These are phyloP conservation scores for Spisula solida DNA, from an alignment of 2,888 invertebrate species.

Conservation along the genomic window DNA sequence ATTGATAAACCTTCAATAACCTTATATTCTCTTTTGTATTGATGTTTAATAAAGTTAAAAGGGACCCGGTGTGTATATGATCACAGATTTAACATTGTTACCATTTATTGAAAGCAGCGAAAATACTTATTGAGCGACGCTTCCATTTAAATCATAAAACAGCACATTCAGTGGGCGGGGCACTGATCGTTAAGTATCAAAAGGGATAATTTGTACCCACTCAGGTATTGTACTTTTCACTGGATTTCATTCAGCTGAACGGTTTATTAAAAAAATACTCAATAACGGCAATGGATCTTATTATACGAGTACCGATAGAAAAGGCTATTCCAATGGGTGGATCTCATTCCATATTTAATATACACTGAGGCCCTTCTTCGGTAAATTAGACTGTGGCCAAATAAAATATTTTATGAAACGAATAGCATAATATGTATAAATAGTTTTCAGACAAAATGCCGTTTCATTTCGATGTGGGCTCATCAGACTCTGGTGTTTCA, in stretches of 20 bases:
- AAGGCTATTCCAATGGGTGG: background rate
- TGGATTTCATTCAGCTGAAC: constrained; percentile 20
- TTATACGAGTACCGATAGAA: constrained; percentile 18
- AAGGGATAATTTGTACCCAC: constrained; percentile 40
- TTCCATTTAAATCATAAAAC: constrained; percentile 29
- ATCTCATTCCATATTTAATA: constrained; percentile 4
- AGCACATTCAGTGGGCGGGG: constrained; percentile 21
- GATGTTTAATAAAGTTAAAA: constrained; percentile 56
- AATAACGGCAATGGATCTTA: constrained; percentile 22
- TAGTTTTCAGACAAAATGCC: too few relatives aligned
- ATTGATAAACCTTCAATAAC: constrained; percentile 44
- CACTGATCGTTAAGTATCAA: background rate
- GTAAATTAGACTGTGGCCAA: too few relatives aligned
- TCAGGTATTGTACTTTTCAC: constrained; percentile 37
- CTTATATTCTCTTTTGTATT: constrained; percentile 40
- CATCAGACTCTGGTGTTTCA: too few relatives aligned
- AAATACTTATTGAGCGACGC: constrained; percentile 36
- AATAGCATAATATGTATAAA: too few relatives aligned
- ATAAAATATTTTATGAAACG: too few relatives aligned
- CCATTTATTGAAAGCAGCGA: constrained; percentile 35
- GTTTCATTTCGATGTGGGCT: too few relatives aligned
- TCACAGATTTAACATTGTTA: constrained; percentile 37
- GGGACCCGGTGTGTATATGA: constrained; percentile 41
- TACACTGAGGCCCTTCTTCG: background rate
- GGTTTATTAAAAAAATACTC: constrained; percentile 55